phyloP scores from a whole-genome alignment of 1,140 invertebrate genomes.

The Ladona fulva region DNA sequence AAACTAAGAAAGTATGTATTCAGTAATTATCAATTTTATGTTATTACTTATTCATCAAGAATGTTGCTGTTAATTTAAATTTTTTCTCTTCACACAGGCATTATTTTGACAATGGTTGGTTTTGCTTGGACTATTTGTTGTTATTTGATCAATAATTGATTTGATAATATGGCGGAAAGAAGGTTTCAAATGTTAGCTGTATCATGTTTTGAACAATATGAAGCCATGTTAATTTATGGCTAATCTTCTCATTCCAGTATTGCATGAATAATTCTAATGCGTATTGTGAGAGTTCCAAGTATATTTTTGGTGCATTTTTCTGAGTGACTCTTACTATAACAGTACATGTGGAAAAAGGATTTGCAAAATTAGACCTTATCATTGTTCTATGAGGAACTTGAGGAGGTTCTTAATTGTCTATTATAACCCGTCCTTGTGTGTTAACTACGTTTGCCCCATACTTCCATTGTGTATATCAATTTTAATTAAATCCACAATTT shows the following conservation, averaged over 20 bases:
- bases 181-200: background rate
- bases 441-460: too few species aligned
- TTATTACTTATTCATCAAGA: background rate
- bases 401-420: too few species aligned
- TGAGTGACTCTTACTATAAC: background rate
- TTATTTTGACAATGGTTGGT: background rate
- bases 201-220: background rate
- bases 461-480: too few species aligned
- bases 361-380: too few species aligned
- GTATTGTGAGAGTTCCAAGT: background rate
- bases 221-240: background rate
- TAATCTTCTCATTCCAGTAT: background rate
- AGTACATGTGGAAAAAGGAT: too few species aligned
- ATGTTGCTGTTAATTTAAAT: background rate
- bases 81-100: background rate
- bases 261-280: background rate
- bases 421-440: too few species aligned
- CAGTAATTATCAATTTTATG: background rate
- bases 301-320: constrained; percentile 10
- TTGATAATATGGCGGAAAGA: background rate
- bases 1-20: background rate
- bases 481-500: too few species aligned
- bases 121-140: constrained; percentile 1
- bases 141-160: background rate
- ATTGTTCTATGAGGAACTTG: too few species aligned